A percentile compares a stretch with the other conserved stretches of the same genome.
Evolutionary conservation across 1,140 invertebrate species (phyloP).

Genomic region (Matsumurasca onukii): DNA sequence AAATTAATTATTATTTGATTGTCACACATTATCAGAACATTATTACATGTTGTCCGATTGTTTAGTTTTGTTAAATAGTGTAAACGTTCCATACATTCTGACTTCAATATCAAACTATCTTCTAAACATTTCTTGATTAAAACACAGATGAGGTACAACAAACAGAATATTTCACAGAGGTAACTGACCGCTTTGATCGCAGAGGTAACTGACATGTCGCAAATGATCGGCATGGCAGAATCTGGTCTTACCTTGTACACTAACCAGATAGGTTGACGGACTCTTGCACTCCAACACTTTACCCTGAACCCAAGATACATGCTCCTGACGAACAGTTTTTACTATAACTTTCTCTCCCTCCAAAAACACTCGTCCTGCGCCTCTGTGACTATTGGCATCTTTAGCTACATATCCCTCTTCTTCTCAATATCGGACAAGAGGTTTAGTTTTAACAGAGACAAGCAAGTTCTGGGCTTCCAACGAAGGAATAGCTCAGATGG

Average conservation of each 20-base stretch:
- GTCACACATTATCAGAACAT: no score
- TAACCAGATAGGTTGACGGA: neutral
- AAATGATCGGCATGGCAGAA: conserved; percentile 10
- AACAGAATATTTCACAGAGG: no score
- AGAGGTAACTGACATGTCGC: no score
- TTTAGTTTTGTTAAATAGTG: no score
- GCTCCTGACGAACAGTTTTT: conserved; percentile 1
- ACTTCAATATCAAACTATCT: no score
- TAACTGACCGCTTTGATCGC: no score
- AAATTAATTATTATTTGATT: no score
- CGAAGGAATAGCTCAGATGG: neutral
- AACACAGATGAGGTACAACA: no score
- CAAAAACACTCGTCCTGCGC: neutral
- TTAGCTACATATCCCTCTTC: neutral
- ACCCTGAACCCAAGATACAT: neutral
- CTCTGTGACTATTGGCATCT: neutral
- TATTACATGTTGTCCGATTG: no score
- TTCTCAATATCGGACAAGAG: neutral
- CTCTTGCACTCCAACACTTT: neutral
- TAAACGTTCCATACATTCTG: no score
- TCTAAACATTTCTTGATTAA: no score
- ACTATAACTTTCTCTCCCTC: neutral
- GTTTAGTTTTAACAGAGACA: neutral
- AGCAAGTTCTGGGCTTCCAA: neutral
- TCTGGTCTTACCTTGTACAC: neutral